Evolutionary conservation across 2,797 vertebrate genomes (phyloP), one percentile per base, ranked within the genome.

Genomic region (Rallus crepitans): DNA sequence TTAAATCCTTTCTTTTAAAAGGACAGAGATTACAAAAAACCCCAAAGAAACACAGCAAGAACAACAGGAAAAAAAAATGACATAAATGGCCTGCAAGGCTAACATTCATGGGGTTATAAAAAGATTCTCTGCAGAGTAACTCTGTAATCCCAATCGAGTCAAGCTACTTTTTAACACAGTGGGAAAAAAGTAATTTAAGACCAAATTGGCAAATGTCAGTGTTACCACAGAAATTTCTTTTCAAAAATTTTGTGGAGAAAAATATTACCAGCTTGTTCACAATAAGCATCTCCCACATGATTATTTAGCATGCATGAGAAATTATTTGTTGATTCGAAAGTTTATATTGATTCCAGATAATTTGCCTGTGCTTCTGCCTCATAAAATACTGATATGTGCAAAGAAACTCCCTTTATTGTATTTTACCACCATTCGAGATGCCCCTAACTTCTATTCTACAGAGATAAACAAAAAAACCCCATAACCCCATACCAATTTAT

Each of bases 221-320:
- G 25, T 78, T 71, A 82, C 30, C 9, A 12, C 45, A 84, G n/a
- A 79, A 76, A 87, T 72, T 79, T 90, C 53, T 48, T 60, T 72
- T 82, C 70, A 84, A 70, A 45, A 86, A 50, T 6, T 33, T 20
- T 33, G 21, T 6, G 35, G 28, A 86, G 27, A 86, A 93, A 94
- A 94, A 82, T 92, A 94, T 47, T 75, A 94, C 31, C 79, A 90
- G 64, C 60, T 91, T 94, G 71, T 37, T 93, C 48, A 1, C 48
- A 94, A 25, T 40, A 12, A 94, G 85, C 20, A 33, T 61, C 80
- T 94, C 85, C 72, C 69, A 91, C 61, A 39, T 66, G 28, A 83
- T 42, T 82, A 87, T 69, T 86, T 68, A 78, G 57, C 60, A 91
- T 48, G 24, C 13, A 5, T 16, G 33, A 83, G 87, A 94, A 94